Evolutionary conservation across 1,140 invertebrate genomes (phyloP), one percentile per base, ranked within the genome.

Genomic region (Gonatopus flavifemur): DNA sequence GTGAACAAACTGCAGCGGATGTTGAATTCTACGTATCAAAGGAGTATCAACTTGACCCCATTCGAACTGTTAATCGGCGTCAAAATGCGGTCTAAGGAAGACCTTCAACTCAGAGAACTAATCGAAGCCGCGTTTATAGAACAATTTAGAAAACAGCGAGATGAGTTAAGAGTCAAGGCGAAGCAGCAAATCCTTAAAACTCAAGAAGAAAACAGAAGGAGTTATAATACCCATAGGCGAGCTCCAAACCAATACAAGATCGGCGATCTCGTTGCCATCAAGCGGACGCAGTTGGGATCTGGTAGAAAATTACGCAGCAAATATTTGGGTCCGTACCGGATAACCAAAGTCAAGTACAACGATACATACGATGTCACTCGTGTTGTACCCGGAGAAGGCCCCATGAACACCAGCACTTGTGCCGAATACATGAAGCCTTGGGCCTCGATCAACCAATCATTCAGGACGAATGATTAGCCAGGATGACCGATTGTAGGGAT

Each of bases 241-340:
- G n/a, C 20, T 13, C 3, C n/a, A 1, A 19, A 3, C 12, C 2
- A 3, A 15, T 37, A 46, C 19, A n/a, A 8, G 2, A 22, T 25
- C 1, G 47, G 39, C 1, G 31, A 49, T 2, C 2, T 49, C 4
- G 47, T 49, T 5, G 39, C 32, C 1, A 42, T 49, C 1, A 16
- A 16, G n/a, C 16, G 32, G 7, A 49, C 31, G 1, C 47, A 49
- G 8, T 18, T 25, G 2, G 30, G 30, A 9, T 38, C 39, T 3
- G 38, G 32, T 0, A 1, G 19, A 2, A 49, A 49, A 10, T 1
- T 42, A 0, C 4, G 18, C 15, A 4, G n/a, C 1, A 50, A 43
- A 9, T 50, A 25, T 10, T 18, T 50, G 10, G 48, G 48, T 1
- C 48, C 48, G 0, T 50, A 50, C 21, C 31, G 31, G 3, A 5